phyloP scores from a whole-genome alignment of 2,113 vertebrate genomes.

The Gopherus evgoodei region DNA sequence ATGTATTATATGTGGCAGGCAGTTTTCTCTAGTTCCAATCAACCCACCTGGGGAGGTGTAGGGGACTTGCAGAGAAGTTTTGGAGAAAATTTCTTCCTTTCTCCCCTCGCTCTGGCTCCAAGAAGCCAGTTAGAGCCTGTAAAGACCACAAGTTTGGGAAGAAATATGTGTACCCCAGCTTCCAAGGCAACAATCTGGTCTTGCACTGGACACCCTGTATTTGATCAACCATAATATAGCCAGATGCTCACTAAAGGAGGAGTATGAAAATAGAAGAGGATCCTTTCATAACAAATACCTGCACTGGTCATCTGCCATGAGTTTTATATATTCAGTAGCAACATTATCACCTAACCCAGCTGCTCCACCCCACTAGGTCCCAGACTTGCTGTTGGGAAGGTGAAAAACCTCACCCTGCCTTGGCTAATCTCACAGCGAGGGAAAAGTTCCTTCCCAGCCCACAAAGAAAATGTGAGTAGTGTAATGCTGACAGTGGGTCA shows the following conservation, averaged over 20 bases:
- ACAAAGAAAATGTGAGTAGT: neutral
- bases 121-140: neutral
- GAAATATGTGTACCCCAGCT: neutral
- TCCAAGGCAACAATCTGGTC: neutral
- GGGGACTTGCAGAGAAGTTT: neutral
- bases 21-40: neutral
- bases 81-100: neutral
- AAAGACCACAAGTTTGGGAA: neutral
- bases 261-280: neutral
- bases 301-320: neutral
- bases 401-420: neutral
- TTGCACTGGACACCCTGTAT: rapidly evolving
- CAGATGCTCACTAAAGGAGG: neutral
- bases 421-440: neutral
- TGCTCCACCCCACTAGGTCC: no score
- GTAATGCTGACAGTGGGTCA: neutral
- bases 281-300: neutral
- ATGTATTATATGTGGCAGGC: no score
- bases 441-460: neutral
- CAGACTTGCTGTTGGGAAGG: neutral
- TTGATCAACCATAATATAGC: no score
- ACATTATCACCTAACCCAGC: neutral
- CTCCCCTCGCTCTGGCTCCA: neutral
- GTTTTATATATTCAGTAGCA: neutral
- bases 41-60: neutral